These are phyloP conservation scores for Andrena cerasifolii DNA, from an alignment of 1,140 invertebrate genomes.

Conservation along the genomic window DNA sequence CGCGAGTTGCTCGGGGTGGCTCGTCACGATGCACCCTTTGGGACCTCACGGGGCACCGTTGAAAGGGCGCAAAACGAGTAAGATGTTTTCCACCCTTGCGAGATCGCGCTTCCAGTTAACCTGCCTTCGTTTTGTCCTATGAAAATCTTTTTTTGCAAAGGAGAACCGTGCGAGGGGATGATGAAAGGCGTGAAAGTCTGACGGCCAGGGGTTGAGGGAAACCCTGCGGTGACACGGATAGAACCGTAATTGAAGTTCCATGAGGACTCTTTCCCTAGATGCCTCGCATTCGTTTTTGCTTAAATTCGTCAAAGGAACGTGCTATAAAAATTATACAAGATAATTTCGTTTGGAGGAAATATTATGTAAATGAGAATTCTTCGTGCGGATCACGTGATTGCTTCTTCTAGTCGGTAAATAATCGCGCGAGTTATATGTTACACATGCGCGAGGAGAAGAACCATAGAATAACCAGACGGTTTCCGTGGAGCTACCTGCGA, in stretches of 20 bases:
- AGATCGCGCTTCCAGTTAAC: slow-evolving; percentile 44
- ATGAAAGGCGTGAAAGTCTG: slow-evolving; percentile 56
- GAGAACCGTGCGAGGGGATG: slow-evolving; percentile 8
- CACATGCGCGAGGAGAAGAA: not conserved
- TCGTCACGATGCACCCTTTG: slow-evolving; percentile 55
- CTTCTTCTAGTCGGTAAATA: not conserved
- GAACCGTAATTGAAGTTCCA: slow-evolving; percentile 58
- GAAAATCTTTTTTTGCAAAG: slow-evolving; percentile 26
- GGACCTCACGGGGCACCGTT: slow-evolving; percentile 27
- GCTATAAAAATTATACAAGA: too few species aligned
- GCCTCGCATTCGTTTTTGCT: not conserved
- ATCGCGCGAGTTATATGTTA: not conserved
- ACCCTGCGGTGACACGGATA: slow-evolving; percentile 52
- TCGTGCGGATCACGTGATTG: too few species aligned
- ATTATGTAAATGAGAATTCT: too few species aligned
- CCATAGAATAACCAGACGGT: slow-evolving; percentile 32
- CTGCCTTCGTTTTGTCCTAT: slow-evolving; percentile 46
- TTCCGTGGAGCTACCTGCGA: slow-evolving; percentile 1
- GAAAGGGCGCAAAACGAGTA: slow-evolving; percentile 46
- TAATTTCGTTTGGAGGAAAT: too few species aligned
- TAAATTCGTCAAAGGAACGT: not conserved
- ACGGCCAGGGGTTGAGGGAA: slow-evolving; percentile 37
- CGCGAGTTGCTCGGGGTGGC: slow-evolving; percentile 24
- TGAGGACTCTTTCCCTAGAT: slow-evolving; percentile 10
- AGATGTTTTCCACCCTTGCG: slow-evolving; percentile 46